These are phyloP conservation scores for Australoheros scitulus DNA, from an alignment of 2,113 vertebrate genomes.

Conservation along the genomic window DNA sequence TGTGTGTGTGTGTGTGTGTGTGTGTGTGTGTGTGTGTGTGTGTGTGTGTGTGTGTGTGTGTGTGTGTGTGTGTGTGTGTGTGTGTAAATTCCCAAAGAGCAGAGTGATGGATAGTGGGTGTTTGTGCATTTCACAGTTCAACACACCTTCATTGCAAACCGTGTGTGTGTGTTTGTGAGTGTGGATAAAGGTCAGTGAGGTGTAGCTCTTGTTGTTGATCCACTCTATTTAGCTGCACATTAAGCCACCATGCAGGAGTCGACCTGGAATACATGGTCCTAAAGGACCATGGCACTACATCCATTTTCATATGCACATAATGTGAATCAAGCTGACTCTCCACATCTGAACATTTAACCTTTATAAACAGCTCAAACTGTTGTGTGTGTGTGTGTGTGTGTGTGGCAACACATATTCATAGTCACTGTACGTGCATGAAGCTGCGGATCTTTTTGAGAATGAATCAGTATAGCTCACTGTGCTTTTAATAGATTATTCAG, in stretches of 20 bases:
- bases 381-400: background rate
- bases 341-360: background rate
- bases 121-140: constrained; percentile 31
- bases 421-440: background rate
- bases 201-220: background rate
- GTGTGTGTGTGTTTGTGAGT: background rate
- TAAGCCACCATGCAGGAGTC: background rate
- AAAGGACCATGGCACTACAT: background rate
- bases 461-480: fast-evolving
- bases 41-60: constrained; percentile 4
- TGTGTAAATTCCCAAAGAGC: background rate
- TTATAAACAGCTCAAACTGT: background rate
- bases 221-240: constrained; percentile 7
- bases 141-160: background rate
- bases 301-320: background rate
- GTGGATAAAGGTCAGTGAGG: background rate
- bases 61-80: constrained; percentile 3
- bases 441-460: background rate
- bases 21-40: constrained; percentile 5
- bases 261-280: background rate
- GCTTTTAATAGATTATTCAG: background rate
- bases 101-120: constrained; percentile 18
- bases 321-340: background rate
- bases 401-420: background rate
- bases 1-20: constrained; percentile 2